Evolutionary conservation across 1,140 invertebrate genomes (phyloP), one percentile per base, ranked within the genome.

Genomic region (Ditylenchus dipsaci): DNA sequence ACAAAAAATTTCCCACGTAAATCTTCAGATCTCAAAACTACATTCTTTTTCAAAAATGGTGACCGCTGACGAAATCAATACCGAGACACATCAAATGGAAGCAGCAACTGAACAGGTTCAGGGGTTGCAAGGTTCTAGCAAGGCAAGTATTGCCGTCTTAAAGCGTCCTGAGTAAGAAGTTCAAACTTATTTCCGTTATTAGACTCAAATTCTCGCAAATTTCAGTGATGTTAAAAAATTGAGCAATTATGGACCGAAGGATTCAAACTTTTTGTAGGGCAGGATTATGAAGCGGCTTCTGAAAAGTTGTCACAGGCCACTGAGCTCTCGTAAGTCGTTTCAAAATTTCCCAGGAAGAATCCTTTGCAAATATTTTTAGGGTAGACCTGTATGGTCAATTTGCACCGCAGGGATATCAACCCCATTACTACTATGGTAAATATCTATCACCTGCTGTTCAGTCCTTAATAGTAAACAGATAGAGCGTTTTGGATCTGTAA

Each of bases 171-270:
- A 53, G n/a, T 19, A 26, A 26, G 49, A 53, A 17, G 23, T 53
- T 26, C 43, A n/a, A 45, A 45, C n/a, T 45, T 13, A 11, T 13
- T n/a, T 45, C 43, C n/a, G n/a, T 45, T 11, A 11, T 45, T 45
- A 45, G 43, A 13, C 11, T n/a, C 11, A 45, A 45, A 21, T 1
- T 33, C 19, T 65, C 17, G 5, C 26, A 7, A 17, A 11, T 26
- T 67, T 17, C 47, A 70, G 68, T 56, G 60, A 70, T 17, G 45
- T 70, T 29, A 43, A 17, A 13, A 33, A 59, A 26, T 70, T 30
- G 65, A 70, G 30, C 47, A 70, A 30, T n/a, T 68, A n/a, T 29
- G 69, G 21, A 53, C 68, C 19, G 68, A 70, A 26, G 68, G 68
- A 7, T 56, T 42, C 9, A 59, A 61, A 43, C 13, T 70, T 17